These are phyloP conservation scores for Aplodontia rufa DNA, from an alignment of 2,113 vertebrate genomes.

Conservation along the genomic window DNA sequence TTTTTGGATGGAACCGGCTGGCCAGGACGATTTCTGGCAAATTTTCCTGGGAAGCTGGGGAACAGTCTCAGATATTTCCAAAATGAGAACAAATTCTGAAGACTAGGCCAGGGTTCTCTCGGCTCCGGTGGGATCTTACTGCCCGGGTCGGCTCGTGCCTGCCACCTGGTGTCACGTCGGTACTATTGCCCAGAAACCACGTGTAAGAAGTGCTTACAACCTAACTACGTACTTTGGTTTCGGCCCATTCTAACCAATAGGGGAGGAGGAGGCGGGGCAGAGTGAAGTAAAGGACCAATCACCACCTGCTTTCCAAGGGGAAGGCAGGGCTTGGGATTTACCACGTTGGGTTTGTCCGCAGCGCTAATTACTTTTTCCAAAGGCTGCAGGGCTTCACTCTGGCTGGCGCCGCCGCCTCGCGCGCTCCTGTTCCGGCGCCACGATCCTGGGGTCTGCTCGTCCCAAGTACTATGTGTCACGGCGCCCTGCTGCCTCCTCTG, in stretches of 20 bases:
- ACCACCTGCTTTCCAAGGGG: neutral
- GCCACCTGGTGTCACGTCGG: conserved; percentile 67
- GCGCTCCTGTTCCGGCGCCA: conserved; percentile 44
- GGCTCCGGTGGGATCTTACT: neutral
- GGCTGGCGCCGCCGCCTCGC: conserved; percentile 61
- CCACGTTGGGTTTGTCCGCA: conserved; percentile 86
- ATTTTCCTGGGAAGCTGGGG: neutral
- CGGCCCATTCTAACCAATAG: conserved; percentile 71
- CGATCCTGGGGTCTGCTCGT: conserved; percentile 58
- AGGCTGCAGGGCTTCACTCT: conserved; percentile 83
- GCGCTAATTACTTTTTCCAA: conserved; percentile 86
- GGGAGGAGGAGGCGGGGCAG: conserved; percentile 53
- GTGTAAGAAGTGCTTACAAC: conserved; percentile 86
- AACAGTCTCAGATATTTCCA: neutral
- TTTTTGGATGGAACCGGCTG: neutral
- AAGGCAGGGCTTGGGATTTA: conserved; percentile 81
- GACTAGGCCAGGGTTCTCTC: neutral
- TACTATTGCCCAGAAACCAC: conserved; percentile 84
- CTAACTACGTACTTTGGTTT: conserved; percentile 75
- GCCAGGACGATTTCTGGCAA: neutral
- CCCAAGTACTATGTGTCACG: conserved; percentile 86
- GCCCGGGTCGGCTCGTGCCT: conserved; percentile 8
- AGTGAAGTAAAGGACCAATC: conserved; percentile 43
- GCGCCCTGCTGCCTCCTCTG: conserved; percentile 81
- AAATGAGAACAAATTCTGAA: neutral